Evolutionary conservation across 2,888 invertebrate genomes (phyloP).

Genomic region (Drosophila cyrtoloma): DNA sequence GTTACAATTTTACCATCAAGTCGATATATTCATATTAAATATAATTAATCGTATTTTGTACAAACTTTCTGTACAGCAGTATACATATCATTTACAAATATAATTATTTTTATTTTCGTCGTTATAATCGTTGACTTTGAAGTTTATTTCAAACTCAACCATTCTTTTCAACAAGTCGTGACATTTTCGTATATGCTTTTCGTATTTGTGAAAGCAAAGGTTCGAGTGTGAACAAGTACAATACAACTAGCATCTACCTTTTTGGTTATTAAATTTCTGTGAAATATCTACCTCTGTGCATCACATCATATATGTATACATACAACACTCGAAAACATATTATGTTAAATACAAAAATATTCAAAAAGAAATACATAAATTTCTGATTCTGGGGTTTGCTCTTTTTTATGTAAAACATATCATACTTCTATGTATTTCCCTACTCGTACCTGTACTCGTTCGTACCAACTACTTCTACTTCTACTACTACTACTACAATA

Average conservation of each 20-base stretch:
- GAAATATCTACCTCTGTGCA: neutral
- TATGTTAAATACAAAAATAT: conserved; percentile 16
- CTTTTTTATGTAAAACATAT: conserved; percentile 54
- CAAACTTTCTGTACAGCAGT: conserved; percentile 30
- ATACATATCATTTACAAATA: conserved; percentile 10
- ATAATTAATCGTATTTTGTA: conserved; percentile 50
- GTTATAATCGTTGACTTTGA: neutral
- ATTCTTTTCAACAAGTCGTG: neutral
- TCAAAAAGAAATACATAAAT: conserved; percentile 30
- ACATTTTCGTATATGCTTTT: conserved; percentile 11
- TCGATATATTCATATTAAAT: conserved; percentile 40
- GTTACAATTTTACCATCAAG: conserved; percentile 32
- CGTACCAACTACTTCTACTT: conserved; percentile 48
- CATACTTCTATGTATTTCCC: conserved; percentile 58
- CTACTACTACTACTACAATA: conserved; percentile 66
- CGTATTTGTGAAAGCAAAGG: conserved; percentile 1
- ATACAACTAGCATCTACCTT: conserved; percentile 3
- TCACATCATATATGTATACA: conserved; percentile 16
- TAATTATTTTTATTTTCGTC: neutral
- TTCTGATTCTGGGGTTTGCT: conserved; percentile 49
- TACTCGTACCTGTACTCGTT: conserved; percentile 51
- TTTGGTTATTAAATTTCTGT: neutral
- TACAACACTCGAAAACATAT: conserved; percentile 10
- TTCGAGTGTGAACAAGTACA: neutral
- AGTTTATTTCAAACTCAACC: neutral